Base-by-base conservation (phyloP, 1,140 invertebrate genomes). In the Bombus affinis region DNA sequence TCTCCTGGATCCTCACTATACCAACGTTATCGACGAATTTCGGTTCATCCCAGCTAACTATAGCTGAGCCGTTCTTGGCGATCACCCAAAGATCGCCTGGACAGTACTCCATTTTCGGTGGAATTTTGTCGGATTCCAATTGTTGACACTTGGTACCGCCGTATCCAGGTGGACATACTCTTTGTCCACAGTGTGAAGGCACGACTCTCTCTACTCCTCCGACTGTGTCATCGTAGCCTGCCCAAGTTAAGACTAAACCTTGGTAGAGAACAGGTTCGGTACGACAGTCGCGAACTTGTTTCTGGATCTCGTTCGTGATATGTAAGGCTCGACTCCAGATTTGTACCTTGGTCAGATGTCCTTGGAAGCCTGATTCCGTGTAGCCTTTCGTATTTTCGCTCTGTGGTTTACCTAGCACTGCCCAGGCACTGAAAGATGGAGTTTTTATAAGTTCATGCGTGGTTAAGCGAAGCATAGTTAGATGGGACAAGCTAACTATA, bases 21-120 rank as follows among this genome's bases (percentile, higher is more conserved):
- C 97, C 97, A 53, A 98, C 97, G 92, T 99, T 98, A 91, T 99
- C 98, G 83, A 96, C 97, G 92, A 99, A 99, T 86, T 97, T 96
- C 1, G 99, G 99, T 89, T 99, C 98, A 92, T 99, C 98, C 99
- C 98, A 99, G n/a, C 96, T 97, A 0, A 99, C 98, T 83, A 98
- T 96, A 0, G 98, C 97, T 1, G 98, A 98, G 82, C 98, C 98
- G 91, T 99, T 98, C 90, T 97, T 97, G 4, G 98, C 98, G 87
- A 99, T 98, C 1, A 99, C 97, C 98, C 98, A 99, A 57, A 99
- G 95, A 95, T 99, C 98, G 47, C 98, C 98, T 22, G 99, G 98
- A 89, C 98, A 99, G 91, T 98, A 97, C 89, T 98, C 97, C 1
- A 98, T 97, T 90, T 97, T 96, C 15, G 98, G 98, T 89, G 98